Percentiles rank a stretch among this genome's conserved stretches.
Evolutionary conservation across 2,888 invertebrate genomes (phyloP).

Genomic region (Seira musarum): DNA sequence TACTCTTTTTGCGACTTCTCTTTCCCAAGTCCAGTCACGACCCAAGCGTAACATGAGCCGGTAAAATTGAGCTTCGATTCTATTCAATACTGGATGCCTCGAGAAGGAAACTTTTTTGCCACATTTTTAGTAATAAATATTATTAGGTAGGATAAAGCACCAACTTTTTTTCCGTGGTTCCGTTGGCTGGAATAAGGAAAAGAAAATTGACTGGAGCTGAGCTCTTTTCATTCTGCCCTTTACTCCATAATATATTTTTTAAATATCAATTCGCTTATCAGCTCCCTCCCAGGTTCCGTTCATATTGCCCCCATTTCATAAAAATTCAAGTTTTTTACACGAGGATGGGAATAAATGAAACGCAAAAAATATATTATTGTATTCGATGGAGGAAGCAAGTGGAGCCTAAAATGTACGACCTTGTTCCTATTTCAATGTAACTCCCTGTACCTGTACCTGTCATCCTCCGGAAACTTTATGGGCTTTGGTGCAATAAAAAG

Average conservation of each 20-base stretch:
- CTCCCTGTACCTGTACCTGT: constrained; percentile 10
- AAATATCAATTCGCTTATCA: constrained; percentile 5
- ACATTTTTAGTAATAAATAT: constrained; percentile 8
- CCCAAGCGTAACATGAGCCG: neutral
- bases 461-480: constrained; percentile 10
- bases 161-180: neutral
- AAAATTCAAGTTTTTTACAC: no score
- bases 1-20: neutral
- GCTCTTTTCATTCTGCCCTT: neutral
- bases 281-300: neutral
- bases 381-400: neutral
- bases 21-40: constrained; percentile 7
- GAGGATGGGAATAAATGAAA: no score
- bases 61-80: neutral
- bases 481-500: neutral
- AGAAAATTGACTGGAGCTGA: neutral
- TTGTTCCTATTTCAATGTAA: neutral
- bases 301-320: no score
- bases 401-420: neutral
- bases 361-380: no score
- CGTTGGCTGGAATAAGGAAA: neutral
- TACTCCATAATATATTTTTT: constrained; percentile 1
- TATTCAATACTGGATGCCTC: no score
- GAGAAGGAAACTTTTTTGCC: neutral
- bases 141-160: neutral